Conservation (phyloP, 2,113 vertebrate genomes). For the Piaya cayana region DNA sequence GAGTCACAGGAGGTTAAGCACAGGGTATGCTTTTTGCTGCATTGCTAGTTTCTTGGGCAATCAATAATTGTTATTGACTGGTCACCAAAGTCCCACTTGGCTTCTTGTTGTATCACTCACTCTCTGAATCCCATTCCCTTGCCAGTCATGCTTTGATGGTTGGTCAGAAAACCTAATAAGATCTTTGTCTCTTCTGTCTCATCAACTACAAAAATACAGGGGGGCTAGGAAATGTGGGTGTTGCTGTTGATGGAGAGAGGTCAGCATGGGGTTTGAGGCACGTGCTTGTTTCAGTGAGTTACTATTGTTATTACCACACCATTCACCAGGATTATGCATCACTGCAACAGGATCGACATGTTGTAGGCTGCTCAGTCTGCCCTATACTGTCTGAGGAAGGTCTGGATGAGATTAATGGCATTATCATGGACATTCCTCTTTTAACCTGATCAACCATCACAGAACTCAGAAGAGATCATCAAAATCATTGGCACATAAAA, state of each 20-base stretch:
- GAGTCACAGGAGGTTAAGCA: background rate
- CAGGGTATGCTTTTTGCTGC: background rate
- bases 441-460: background rate
- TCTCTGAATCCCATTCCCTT: background rate
- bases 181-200: background rate
- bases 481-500: background rate
- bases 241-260: background rate
- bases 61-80: background rate
- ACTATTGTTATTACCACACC: fast-evolving
- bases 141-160: fast-evolving
- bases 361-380: background rate
- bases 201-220: fast-evolving
- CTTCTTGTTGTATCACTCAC: fast-evolving
- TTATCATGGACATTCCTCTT: background rate
- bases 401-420: background rate
- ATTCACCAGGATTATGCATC: too few species aligned
- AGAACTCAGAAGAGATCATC: background rate
- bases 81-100: background rate
- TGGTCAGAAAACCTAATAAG: background rate
- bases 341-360: background rate
- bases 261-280: background rate
- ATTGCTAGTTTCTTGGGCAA: background rate
- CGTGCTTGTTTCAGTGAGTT: background rate
- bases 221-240: background rate
- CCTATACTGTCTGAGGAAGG: background rate